Evolutionary conservation across 2,888 invertebrate species (phyloP), one percentile per base, ranked within the genome.

Genomic region (Plebejus anna): DNA sequence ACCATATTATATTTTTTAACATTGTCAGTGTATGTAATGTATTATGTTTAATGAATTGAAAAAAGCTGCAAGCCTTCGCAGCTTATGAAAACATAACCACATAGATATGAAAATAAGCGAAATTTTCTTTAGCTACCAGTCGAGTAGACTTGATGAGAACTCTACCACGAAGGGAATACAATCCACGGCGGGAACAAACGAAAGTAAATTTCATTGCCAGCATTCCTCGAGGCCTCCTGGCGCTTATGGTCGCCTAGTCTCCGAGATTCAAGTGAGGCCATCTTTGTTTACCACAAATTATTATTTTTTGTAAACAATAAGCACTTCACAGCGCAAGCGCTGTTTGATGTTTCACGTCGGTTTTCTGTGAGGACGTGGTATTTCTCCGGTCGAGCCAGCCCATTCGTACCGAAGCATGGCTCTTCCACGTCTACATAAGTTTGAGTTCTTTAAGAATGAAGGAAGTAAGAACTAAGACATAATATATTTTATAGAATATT

Each of bases 251-350:
- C 59, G 78, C 93, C 90, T 90, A 82, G 90, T 92, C 80, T 73
- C 78, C 77, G 85, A 85, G 91, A 92, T 91, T 92, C 91, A 92
- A 89, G 89, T 91, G 92, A 91, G 93, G 93, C 92, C 92, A 92
- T 92, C 91, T 91, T 91, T 88, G 87, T 85, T 84, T 83, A 82
- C 80, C 79, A 36, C 36, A 66, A 66, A 36, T 66, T 5, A 32
- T 66, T 13, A 3, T 32, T 66, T 66, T 32, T 66, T 36, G 32
- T 13, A 32, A 66, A 36, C 28, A 61, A 28, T 2, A 6, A 59
- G 57, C n/a, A 57, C n/a, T 6, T n/a, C 13, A 59, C 59, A 59
- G 22, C 22, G 22, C 22, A 22, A 22, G 22, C 22, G 22, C 22
- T 22, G 22, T 22, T 22, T 22, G 22, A 22, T 22, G 22, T 22